Evolutionary conservation across 2,113 vertebrate species (phyloP).

Genomic region (Riparia riparia): DNA sequence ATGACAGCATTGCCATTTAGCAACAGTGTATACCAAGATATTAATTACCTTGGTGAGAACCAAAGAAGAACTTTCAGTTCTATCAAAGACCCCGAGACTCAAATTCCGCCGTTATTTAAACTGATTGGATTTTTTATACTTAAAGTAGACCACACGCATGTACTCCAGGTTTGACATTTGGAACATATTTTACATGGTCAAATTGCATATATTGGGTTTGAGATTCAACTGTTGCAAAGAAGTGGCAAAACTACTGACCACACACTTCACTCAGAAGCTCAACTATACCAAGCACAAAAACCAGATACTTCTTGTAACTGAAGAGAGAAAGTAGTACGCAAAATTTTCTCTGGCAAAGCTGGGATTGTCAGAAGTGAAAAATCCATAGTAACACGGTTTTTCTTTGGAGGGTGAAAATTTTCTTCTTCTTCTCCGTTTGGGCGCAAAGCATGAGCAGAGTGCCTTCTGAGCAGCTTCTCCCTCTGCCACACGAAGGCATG

Average conservation of each 20-base stretch:
- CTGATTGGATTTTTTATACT: not conserved
- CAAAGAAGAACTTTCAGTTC: not conserved
- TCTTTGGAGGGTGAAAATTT: constrained; percentile 71
- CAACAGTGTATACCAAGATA: not conserved
- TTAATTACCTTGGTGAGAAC: not conserved
- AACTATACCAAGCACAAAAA: constrained; percentile 50
- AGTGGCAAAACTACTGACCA: constrained; percentile 69
- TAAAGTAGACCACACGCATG: not conserved
- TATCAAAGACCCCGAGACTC: not conserved
- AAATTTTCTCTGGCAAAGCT: constrained; percentile 76
- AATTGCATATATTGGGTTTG: not conserved
- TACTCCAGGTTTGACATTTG: not conserved
- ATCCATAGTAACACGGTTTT: constrained; percentile 89
- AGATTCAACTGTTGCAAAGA: constrained; percentile 41
- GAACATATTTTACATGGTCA: not conserved
- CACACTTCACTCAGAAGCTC: constrained; percentile 67
- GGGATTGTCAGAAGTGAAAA: constrained; percentile 88
- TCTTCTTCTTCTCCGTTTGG: constrained; percentile 79
- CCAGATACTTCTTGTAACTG: constrained; percentile 78
- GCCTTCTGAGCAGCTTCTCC: constrained; percentile 85
- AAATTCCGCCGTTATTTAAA: not conserved
- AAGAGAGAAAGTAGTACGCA: constrained; percentile 72
- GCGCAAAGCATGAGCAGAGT: constrained; percentile 82
- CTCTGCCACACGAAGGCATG: constrained; percentile 80
- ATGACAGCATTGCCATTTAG: constrained; percentile 72